Evolutionary conservation across 2,888 invertebrate genomes (phyloP), one percentile per base, ranked within the genome.

Genomic region (Epinotia brunnichana): DNA sequence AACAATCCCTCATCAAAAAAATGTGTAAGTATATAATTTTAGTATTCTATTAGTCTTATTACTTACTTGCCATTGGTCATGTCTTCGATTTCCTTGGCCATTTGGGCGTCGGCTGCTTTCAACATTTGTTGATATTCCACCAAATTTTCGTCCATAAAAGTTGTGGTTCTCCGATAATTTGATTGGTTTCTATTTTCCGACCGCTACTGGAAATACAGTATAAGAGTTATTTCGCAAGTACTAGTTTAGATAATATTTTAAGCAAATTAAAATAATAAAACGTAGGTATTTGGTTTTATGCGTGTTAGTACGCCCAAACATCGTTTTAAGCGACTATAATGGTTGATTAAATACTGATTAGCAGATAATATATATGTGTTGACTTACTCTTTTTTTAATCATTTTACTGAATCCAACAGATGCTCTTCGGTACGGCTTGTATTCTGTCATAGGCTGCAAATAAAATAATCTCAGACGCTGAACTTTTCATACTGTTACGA

Each of bases 11-110:
- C 29, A 29, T 29, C 29, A 0, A 29, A 29, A 29, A 24, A 29
- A 5, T 1, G 0, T 35, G 35, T 29, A 29, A 5, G 4, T 35
- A 35, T 35, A 35, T 35, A 35, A 2, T 35, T 21, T 24, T n/a
- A 48, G 9, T 66, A 13, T 21, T 41, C n/a, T n/a, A 48, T 3
- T 66, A 13, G n/a, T 41, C n/a, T 56, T 44, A 9, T 54, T 67
- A 72, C 90, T 77, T 82, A 93, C 92, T 96, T 96, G 74, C 96
- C 96, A 75, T 97, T 95, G n/a, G 96, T 96, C 96, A 98, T 97
- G 78, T 96, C 95, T 78, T 97, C 96, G 76, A 98, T 96, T 77
- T 96, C 96, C 48, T 95, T 94, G 67, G 95, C 95, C 96, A 98
- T 97, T 83, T 96, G 96, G 10, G 95, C 94, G 82, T 97, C 93